Evolutionary conservation across 1,140 invertebrate species (phyloP).

Genomic region (Pachypeltis micranthus): DNA sequence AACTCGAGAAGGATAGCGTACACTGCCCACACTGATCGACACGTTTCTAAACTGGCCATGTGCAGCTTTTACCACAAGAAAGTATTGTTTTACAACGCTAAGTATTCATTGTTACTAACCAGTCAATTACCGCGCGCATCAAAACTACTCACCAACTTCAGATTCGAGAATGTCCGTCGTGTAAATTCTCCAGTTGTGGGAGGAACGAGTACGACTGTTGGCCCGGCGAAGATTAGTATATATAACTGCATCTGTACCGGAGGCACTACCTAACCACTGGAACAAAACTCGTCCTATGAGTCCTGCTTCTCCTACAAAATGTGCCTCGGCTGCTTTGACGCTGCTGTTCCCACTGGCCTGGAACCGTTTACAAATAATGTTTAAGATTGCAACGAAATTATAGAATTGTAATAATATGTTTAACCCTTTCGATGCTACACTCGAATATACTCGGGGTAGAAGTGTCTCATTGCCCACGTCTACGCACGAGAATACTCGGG

Average conservation of each 20-base stretch:
- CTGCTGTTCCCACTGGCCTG: conserved; percentile 49
- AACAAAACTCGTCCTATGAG: conserved; percentile 72
- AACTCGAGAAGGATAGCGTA: no score
- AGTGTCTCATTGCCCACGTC: no score
- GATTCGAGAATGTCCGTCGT: conserved; percentile 79
- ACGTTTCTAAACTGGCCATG: no score
- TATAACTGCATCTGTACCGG: conserved; percentile 59
- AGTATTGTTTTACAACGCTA: no score
- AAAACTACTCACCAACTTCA: no score
- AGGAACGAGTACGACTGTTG: conserved; percentile 39
- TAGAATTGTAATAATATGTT: not conserved
- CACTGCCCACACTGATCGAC: no score
- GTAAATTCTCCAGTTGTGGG: conserved; percentile 80
- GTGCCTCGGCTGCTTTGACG: conserved; percentile 69
- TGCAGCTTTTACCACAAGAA: no score
- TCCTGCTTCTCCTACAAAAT: conserved; percentile 51
- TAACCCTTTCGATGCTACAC: no score
- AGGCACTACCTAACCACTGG: conserved; percentile 55
- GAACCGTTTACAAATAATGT: not conserved
- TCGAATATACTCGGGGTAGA: no score
- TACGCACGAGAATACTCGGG: no score
- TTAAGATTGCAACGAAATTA: not conserved
- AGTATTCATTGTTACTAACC: no score
- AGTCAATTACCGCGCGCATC: no score
- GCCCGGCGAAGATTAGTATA: conserved; percentile 57